Conservation (phyloP, 1,140 invertebrate genomes). For the Atta texana region DNA sequence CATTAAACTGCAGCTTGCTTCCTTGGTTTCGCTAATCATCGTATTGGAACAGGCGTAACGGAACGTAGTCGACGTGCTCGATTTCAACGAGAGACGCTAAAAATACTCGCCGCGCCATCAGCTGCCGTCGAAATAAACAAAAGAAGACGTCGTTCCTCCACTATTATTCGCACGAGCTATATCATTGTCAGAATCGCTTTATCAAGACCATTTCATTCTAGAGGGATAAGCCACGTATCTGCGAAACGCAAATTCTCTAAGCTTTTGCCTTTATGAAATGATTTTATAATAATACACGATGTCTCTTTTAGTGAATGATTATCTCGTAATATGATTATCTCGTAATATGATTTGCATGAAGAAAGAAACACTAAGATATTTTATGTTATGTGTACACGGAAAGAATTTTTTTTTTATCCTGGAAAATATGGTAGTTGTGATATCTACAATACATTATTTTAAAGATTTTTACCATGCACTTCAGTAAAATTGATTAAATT, state of each 20-base stretch:
- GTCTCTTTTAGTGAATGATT: background rate
- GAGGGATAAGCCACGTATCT: background rate
- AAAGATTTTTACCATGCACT: no score
- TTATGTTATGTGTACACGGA: background rate
- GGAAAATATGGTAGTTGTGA: no score
- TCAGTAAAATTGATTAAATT: no score
- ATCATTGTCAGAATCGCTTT: constrained; percentile 2
- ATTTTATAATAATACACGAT: background rate
- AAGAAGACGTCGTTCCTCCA: constrained; percentile 13
- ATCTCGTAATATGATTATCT: background rate
- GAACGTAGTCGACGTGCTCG: constrained; percentile 42
- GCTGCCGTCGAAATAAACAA: constrained; percentile 64
- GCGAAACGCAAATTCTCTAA: background rate
- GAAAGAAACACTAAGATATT: background rate
- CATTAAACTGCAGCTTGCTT: constrained; percentile 13
- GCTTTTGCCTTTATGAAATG: background rate
- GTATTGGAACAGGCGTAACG: constrained; percentile 13
- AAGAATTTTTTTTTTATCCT: no score
- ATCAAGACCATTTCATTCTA: background rate
- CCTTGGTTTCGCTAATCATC: constrained; percentile 36
- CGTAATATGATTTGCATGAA: background rate
- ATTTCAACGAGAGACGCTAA: constrained; percentile 62
- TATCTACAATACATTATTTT: no score
- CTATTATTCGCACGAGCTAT: background rate
- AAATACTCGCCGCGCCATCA: constrained; percentile 57